Base-by-base conservation (phyloP, 2,797 vertebrate species). In the Acanthurus lineatus region DNA sequence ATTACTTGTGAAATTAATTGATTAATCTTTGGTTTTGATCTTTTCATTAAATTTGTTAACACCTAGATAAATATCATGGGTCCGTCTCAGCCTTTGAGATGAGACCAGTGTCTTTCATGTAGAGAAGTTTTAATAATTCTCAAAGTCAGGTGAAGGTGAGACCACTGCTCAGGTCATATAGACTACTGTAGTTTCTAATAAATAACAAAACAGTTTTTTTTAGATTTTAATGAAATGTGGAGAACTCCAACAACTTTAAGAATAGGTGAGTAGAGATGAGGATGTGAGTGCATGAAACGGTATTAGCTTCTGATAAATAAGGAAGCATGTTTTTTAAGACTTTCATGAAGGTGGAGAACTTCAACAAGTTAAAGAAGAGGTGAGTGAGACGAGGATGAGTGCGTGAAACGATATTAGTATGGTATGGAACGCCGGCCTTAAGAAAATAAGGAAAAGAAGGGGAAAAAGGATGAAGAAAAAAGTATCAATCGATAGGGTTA, bases 401-500 rank as follows among this genome's bases (percentile, higher is more conserved):
- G 76, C 73, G 89, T 80, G 83, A 82, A 87, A 73, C 84, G 79
- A 74, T 89, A 85, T 88, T 86, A 89, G 88, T 90, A 88, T 85
- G 91, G 88, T 92, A 90, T 87, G 89, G 93, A 91, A 92, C 86
- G 89, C 69, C 73, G 87, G 89, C 89, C 92, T 93, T 94, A 95
- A 95, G 93, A 94, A 95, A 96, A 94, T 91, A 95, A 95, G 93
- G 89, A 91, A 90, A 91, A 89, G 91, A 86, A 90, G 88, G 86
- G 74, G 9, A n/a, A 35, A 85, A 80, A 89, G 91, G 91, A 90
- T 91, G 92, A 94, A 94, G 91, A 92, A 95, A 95, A 94, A 95
- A 93, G 94, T 94, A 95, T 94, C 93, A 96, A 96, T 96, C 96
- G 95, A 96, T 96, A 94, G 90, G 95, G 92, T 94, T 97, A 96